These are phyloP conservation scores for Hippolais icterina DNA, from an alignment of 2,113 vertebrate species.

Conservation along the genomic window DNA sequence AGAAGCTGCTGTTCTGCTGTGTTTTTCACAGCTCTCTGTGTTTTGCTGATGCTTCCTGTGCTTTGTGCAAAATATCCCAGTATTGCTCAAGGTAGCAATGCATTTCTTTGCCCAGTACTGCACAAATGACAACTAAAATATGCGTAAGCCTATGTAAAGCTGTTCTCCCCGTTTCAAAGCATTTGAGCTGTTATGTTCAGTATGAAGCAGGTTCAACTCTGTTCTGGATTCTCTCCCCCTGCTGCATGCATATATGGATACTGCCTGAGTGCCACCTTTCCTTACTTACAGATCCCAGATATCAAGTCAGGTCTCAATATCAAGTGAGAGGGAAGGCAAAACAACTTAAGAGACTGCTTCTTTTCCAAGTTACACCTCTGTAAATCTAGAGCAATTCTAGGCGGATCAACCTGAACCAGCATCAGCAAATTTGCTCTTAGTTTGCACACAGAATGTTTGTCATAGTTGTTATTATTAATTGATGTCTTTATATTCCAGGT, in stretches of 20 bases:
- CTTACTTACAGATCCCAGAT: neutral
- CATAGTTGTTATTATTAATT: conserved; percentile 40
- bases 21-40: neutral
- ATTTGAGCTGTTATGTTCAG: neutral
- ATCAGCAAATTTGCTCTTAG: neutral
- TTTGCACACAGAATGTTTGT: conserved; percentile 6
- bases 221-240: neutral
- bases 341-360: neutral
- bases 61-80: neutral
- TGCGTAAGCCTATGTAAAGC: neutral
- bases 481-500: conserved; percentile 55
- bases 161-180: neutral
- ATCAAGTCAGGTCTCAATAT: neutral
- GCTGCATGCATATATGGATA: neutral
- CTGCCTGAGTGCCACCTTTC: neutral
- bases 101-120: neutral
- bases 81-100: neutral
- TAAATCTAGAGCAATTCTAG: neutral
- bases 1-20: neutral
- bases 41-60: neutral
- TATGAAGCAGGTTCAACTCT: neutral
- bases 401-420: neutral
- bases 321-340: neutral
- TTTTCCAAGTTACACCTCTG: neutral
- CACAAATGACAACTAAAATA: neutral